These are phyloP conservation scores for Perodicticus potto DNA, from an alignment of 2,797 vertebrate species.

Conservation along the genomic window DNA sequence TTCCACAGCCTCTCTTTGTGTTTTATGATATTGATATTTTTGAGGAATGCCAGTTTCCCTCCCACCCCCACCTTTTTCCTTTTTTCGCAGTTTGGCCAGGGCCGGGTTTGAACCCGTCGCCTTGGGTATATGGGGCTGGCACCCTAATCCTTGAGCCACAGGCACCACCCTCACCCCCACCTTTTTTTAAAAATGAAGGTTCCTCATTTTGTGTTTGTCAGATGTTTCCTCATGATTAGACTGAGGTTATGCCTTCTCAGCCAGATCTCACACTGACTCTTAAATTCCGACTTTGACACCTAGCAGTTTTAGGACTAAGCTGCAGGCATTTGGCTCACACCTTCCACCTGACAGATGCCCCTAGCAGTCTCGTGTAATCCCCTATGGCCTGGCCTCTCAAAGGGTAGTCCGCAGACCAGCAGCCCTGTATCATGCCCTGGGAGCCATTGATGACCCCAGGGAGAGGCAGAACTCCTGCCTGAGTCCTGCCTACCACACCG, in stretches of 20 bases:
- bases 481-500: background rate
- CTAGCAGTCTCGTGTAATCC: background rate
- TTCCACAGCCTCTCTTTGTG: background rate
- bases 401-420: background rate
- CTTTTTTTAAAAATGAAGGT: background rate
- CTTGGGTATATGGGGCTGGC: too few species aligned
- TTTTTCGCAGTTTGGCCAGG: too few species aligned
- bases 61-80: background rate
- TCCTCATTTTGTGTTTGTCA: conserved; percentile 54
- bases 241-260: background rate
- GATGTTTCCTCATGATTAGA: conserved; percentile 10
- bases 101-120: too few species aligned
- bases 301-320: background rate
- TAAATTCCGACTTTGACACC: background rate
- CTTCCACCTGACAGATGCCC: background rate
- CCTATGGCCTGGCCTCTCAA: background rate
- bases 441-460: rapidly evolving
- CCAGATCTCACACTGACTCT: background rate
- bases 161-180: background rate
- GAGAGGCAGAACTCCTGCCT: background rate
- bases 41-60: background rate
- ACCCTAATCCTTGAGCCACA: too few species aligned
- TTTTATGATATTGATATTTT: background rate
- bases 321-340: background rate
- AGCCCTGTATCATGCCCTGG: background rate